Base-by-base conservation (phyloP, 2,888 invertebrate genomes). In the Eilema griseolum region DNA sequence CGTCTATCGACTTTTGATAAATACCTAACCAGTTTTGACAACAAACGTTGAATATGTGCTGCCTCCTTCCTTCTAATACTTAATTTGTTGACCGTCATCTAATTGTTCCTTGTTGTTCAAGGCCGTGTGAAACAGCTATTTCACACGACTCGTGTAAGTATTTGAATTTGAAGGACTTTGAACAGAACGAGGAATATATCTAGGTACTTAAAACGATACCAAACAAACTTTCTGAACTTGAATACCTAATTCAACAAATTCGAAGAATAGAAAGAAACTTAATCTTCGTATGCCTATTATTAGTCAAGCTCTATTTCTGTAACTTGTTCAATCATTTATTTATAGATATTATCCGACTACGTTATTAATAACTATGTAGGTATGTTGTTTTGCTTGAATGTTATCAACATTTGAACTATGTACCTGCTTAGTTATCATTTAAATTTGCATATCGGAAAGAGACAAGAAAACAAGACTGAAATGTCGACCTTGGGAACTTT, bases 321-420 rank as follows among this genome's bases (percentile, higher is more conserved):
- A 52, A 61, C 37, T 28, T 57, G 62, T 10, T 68, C 37, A 37
- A 52, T 14, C 26, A 37, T 24, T 20, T 63, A 63, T 68, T 68
- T 63, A 68, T 56, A 57, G 24, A 57, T 68, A 33, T 60, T 33
- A 62, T 52, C 52, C 24, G 61, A 52, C 31, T 67, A 67, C 61
- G 61, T 33, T 52, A 57, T 37, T 57, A 62, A 68, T 68, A 68
- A 67, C 37, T 23, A 56, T 52, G 23, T 52, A 52, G 52, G n/a
- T 52, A 52, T 52, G 52, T 52, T n/a, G n/a, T n/a, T 46, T 11
- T 28, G 59, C 59, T 59, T 64, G 5, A 59, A 59, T 46, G 52
- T 31, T 31, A 59, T 24, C n/a, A 61, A 61, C 10, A 59, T 61
- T 52, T 3, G 11, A 24, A 65, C 65, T 63, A 52, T 69, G n/a